Evolutionary conservation across 2,797 vertebrate species (phyloP).

Genomic region (Cryptoblepharus egeriae): DNA sequence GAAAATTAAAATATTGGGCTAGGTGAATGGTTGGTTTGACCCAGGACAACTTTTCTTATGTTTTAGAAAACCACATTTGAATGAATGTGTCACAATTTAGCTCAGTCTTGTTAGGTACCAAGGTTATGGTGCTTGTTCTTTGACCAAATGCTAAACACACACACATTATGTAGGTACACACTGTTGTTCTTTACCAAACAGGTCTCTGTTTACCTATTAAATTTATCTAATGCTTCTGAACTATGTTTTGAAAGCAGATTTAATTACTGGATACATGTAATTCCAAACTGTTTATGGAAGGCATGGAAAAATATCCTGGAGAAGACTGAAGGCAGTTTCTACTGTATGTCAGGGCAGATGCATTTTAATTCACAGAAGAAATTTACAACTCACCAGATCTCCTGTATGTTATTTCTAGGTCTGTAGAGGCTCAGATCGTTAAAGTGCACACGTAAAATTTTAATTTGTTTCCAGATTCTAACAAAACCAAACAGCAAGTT

Average conservation of each 20-base stretch:
- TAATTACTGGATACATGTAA: not conserved
- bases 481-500: not conserved
- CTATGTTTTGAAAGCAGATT: not conserved
- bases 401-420: not conserved
- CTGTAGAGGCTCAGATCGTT: not conserved
- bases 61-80: not conserved
- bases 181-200: not conserved
- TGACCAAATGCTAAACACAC: not conserved
- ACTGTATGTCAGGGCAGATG: not conserved
- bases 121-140: not conserved
- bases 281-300: not conserved
- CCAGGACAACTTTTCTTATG: not conserved
- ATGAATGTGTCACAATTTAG: not conserved
- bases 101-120: not conserved
- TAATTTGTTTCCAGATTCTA: not conserved
- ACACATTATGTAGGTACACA: not conserved
- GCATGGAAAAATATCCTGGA: accelerated
- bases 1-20: not conserved
- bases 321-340: not conserved
- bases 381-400: not conserved
- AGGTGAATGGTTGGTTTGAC: no score
- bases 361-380: not conserved
- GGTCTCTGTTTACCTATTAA: not conserved
- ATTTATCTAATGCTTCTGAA: not conserved
- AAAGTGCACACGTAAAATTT: not conserved